These are phyloP conservation scores for Drosophila paranaensis DNA, from an alignment of 2,888 invertebrate genomes.

Conservation along the genomic window DNA sequence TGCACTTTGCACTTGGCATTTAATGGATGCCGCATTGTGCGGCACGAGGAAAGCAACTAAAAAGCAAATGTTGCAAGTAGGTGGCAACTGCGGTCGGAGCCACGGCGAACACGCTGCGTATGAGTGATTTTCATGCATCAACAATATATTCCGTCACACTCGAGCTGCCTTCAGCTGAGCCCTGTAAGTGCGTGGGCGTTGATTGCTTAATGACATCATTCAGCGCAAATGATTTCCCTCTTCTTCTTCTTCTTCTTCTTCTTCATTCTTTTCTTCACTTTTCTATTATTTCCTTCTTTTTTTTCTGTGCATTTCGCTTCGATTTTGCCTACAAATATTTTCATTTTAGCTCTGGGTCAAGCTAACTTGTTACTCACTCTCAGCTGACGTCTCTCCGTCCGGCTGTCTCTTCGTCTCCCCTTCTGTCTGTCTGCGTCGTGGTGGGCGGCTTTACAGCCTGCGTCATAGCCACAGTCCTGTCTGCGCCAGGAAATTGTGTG, in stretches of 20 bases:
- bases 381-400: slow-evolving; percentile 10
- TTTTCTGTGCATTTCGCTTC: neutral
- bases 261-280: too few species aligned
- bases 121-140: slow-evolving; percentile 68
- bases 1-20: slow-evolving; percentile 71
- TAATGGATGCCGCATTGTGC: slow-evolving; percentile 59
- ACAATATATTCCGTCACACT: slow-evolving; percentile 62
- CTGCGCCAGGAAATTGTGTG: slow-evolving; percentile 37
- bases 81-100: neutral
- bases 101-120: slow-evolving; percentile 38
- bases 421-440: neutral
- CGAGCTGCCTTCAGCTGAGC: slow-evolving; percentile 40
- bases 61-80: slow-evolving; percentile 7
- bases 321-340: slow-evolving; percentile 6
- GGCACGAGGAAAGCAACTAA: neutral
- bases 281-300: too few species aligned
- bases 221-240: slow-evolving; percentile 24
- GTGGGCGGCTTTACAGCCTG: neutral
- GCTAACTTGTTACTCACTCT: slow-evolving; percentile 25
- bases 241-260: too few species aligned
- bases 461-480: slow-evolving; percentile 14
- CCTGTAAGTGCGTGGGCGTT: slow-evolving; percentile 45
- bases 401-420: neutral
- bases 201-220: slow-evolving; percentile 61
- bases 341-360: slow-evolving; percentile 7